Conservation (phyloP, 1,140 invertebrate genomes). For the Drosophila varians region DNA sequence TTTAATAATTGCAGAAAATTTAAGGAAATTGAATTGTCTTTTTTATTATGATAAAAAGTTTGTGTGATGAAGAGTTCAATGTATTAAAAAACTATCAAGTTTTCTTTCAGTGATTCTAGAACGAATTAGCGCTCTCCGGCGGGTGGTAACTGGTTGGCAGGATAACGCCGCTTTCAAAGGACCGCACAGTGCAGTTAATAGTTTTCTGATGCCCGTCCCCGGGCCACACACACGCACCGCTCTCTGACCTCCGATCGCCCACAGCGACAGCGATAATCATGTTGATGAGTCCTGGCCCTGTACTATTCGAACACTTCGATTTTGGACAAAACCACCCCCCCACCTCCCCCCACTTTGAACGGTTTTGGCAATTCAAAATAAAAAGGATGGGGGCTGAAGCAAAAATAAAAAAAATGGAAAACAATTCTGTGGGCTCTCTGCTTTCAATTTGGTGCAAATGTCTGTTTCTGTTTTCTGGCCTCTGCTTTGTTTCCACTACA, state of each 20-base stretch:
- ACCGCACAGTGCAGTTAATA: slow-evolving; percentile 67
- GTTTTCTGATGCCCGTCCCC: slow-evolving; percentile 43
- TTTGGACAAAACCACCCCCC: background rate
- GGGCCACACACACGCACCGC: slow-evolving; percentile 31
- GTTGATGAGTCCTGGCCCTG: slow-evolving; percentile 23
- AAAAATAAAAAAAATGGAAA: slow-evolving; percentile 11
- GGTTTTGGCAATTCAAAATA: slow-evolving; percentile 25
- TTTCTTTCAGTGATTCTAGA: slow-evolving; percentile 13
- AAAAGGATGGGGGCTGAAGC: background rate
- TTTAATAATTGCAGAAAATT: too few relatives aligned
- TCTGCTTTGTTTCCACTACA: slow-evolving; percentile 32
- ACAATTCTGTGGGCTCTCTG: slow-evolving; percentile 27
- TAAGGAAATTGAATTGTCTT: too few relatives aligned
- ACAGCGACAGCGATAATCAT: slow-evolving; percentile 48
- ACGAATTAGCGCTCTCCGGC: slow-evolving; percentile 40
- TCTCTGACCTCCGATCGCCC: slow-evolving; percentile 33
- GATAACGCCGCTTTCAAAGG: slow-evolving; percentile 34
- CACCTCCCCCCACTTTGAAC: slow-evolving; percentile 1
- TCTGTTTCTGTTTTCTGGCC: slow-evolving; percentile 18
- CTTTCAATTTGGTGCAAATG: slow-evolving; percentile 44
- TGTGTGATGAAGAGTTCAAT: too few relatives aligned
- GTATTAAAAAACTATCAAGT: background rate
- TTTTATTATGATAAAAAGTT: too few relatives aligned
- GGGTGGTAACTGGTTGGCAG: slow-evolving; percentile 27
- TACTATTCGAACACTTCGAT: slow-evolving; percentile 28